phyloP scores from a whole-genome alignment of 2,888 invertebrate species.

The Scaptomyza parva region DNA sequence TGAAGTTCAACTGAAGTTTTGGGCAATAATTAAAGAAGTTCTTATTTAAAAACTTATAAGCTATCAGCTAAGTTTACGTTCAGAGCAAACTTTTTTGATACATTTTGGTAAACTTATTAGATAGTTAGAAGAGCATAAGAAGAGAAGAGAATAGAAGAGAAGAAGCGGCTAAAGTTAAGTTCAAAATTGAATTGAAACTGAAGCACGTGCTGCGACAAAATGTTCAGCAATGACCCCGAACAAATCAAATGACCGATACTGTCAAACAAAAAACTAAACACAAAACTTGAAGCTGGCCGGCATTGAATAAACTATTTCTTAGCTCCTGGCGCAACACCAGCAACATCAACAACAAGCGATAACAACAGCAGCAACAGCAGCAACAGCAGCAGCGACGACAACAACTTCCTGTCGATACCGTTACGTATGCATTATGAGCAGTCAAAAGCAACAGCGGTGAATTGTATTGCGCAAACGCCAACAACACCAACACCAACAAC shows the following conservation, averaged over 20 bases:
- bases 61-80: too few species aligned
- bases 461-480: slow-evolving; percentile 57
- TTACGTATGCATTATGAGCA: slow-evolving; percentile 69
- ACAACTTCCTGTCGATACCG: slow-evolving; percentile 71
- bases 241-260: slow-evolving; percentile 14
- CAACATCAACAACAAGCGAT: slow-evolving; percentile 25
- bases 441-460: slow-evolving; percentile 50
- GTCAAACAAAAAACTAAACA: slow-evolving; percentile 15
- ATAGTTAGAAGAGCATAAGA: too few species aligned
- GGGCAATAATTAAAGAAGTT: too few species aligned
- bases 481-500: slow-evolving; percentile 2
- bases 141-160: too few species aligned
- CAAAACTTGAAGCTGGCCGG: slow-evolving; percentile 49
- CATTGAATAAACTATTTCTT: slow-evolving; percentile 60
- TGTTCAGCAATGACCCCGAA: slow-evolving; percentile 49
- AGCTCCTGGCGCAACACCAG: slow-evolving; percentile 25
- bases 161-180: background rate
- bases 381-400: slow-evolving; percentile 18
- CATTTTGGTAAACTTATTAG: too few species aligned
- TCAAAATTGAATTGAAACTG: background rate
- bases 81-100: too few species aligned
- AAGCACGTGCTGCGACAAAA: slow-evolving; percentile 15
- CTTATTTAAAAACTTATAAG: too few species aligned
- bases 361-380: slow-evolving; percentile 12
- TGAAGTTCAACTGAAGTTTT: background rate